These are phyloP conservation scores for Neosilurus hyrtlii DNA, from an alignment of 2,797 vertebrate species.

Conservation along the genomic window DNA sequence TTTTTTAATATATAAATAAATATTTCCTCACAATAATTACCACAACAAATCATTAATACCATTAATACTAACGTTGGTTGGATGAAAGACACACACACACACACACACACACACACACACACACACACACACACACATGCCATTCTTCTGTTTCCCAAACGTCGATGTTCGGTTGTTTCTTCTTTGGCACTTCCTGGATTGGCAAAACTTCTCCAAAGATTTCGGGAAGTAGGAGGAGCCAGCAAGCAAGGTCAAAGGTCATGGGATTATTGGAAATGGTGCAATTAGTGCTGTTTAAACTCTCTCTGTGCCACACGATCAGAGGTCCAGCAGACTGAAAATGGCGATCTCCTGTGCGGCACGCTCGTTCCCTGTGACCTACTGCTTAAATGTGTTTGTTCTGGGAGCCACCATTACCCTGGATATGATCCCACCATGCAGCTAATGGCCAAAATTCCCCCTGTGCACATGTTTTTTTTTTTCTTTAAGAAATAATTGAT, in stretches of 20 bases:
- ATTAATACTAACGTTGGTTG: background rate
- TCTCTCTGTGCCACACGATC: constrained; percentile 60
- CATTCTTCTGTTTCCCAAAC: background rate
- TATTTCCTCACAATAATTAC: background rate
- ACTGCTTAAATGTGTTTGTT: constrained; percentile 82
- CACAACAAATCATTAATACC: background rate
- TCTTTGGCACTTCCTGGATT: background rate
- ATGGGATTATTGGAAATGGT: constrained; percentile 59
- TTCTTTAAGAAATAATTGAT: constrained; percentile 77
- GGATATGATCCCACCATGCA: constrained; percentile 71
- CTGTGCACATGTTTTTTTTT: constrained; percentile 45
- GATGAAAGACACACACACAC: background rate
- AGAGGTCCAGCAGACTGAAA: constrained; percentile 45
- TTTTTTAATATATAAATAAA: background rate
- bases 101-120: too few species aligned
- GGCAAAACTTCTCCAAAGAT: background rate
- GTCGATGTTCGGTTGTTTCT: background rate
- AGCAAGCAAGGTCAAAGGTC: constrained; percentile 56
- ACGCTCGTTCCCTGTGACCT: constrained; percentile 61
- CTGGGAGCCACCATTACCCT: constrained; percentile 76
- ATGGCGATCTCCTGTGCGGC: constrained; percentile 42
- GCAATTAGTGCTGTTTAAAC: constrained; percentile 63
- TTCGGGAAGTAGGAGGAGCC: background rate
- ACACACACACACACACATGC: background rate
- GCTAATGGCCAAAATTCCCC: constrained; percentile 76